Base-by-base conservation (phyloP, 2,113 vertebrate species). In the Heterochromis multidens region DNA sequence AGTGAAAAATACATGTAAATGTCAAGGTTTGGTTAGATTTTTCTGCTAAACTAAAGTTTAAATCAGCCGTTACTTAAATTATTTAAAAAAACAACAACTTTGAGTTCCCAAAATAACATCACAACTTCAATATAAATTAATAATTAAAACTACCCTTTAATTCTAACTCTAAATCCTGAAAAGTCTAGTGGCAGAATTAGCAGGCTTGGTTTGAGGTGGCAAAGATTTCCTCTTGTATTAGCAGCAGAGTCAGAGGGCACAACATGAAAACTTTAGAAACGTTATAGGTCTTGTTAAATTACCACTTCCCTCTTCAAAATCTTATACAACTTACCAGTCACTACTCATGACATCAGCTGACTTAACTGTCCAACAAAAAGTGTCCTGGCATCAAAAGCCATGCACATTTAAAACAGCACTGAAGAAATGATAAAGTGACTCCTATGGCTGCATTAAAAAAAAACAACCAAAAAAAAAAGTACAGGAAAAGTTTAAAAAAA, bases 191-290 rank as follows among this genome's bases (percentile, higher is more conserved):
- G 67, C 43, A 14, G 17, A 52, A 5, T n/a, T 52, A 8, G 46
- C 27, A 54, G 27, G 27, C 46, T 54, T 7, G 0, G 54, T 80
- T 80, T 82, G 74, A 81, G 83, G 84, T 79, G 77, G 85, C 67
- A 58, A 79, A 63, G 77, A 63, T 54, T 88, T 87, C 61, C 46
- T 40, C 33, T 88, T 14, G 70, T 61, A 80, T 88, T 52, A 63
- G 70, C 67, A 81, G 89, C 63, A 0, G 11, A 60, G n/a, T 81
- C 40, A 29, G n/a, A n/a, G 61, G 2, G 80, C 56, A 78, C 77
- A 87, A 86, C 78, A 90, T 89, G 61, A 88, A 88, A 89, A 88
- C 84, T 91, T 91, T 83, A 90, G 81, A 79, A 91, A 91, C 57
- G 80, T 87, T 86, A 87, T 74, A 80, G 79, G 84, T 74, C 82